These are phyloP conservation scores for Trachelus troglodyta DNA, from an alignment of 2,888 invertebrate genomes.

Conservation along the genomic window DNA sequence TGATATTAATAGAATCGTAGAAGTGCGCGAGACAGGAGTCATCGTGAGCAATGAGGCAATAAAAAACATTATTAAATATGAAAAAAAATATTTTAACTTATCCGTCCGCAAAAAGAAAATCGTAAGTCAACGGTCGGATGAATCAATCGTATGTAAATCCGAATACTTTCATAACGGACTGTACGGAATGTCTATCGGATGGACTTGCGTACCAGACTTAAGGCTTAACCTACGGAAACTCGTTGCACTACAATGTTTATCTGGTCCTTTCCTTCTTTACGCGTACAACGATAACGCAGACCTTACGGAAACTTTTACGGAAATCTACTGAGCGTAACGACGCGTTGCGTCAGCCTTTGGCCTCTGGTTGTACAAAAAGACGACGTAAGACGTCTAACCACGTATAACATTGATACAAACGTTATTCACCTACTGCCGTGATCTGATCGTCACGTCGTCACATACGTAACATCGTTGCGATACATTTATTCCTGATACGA, in stretches of 20 bases:
- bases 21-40: neutral
- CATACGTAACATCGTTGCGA: neutral
- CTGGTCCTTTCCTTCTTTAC: neutral
- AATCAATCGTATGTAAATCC: neutral
- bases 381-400: neutral
- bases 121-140: neutral
- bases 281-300: neutral
- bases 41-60: neutral
- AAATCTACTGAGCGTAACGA: conserved; percentile 1
- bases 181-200: neutral
- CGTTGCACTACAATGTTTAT: neutral
- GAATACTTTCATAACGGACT: neutral
- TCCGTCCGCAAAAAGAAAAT: neutral
- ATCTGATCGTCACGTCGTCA: neutral
- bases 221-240: neutral
- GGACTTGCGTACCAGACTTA: neutral
- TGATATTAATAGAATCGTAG: neutral
- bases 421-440: neutral
- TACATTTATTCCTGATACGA: neutral
- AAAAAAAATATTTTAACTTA: neutral
- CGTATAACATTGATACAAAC: neutral
- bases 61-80: too few species aligned
- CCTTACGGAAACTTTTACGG: conserved; percentile 1
- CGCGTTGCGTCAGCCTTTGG: neutral
- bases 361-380: neutral